These are phyloP conservation scores for Probosciger aterrimus DNA, from an alignment of 2,113 vertebrate genomes.

Conservation along the genomic window DNA sequence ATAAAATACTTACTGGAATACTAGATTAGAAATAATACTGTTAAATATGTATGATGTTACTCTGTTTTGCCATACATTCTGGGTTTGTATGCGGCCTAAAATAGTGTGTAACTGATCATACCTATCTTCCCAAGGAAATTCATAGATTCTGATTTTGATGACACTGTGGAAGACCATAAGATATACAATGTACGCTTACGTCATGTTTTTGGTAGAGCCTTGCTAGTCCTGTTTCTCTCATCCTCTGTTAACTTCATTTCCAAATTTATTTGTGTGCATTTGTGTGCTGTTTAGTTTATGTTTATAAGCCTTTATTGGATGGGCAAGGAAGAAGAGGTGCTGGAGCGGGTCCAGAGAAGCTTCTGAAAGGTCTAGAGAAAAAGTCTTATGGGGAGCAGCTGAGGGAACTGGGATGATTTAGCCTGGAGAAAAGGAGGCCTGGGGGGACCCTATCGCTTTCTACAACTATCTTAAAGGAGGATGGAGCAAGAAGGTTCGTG, in stretches of 20 bases:
- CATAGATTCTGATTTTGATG: not conserved
- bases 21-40: not conserved
- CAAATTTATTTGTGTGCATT: not conserved
- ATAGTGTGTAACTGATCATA: not conserved
- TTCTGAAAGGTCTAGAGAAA: not conserved
- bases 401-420: not conserved
- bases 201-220: not conserved
- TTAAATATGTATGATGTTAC: not conserved
- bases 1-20: not conserved
- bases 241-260: not conserved
- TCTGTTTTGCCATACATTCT: not conserved
- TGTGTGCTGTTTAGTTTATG: not conserved
- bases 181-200: not conserved
- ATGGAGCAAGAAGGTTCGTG: not conserved
- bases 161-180: not conserved
- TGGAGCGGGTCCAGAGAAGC: not conserved
- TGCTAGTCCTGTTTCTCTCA: not conserved
- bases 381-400: not conserved
- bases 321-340: not conserved
- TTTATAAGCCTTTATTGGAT: not conserved
- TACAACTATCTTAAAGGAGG: not conserved
- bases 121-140: not conserved
- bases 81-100: not conserved
- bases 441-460: not conserved
- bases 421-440: not conserved